Conservation (phyloP, 92 coral and sea anemone genomes). For the Pocillopora meandrina region DNA sequence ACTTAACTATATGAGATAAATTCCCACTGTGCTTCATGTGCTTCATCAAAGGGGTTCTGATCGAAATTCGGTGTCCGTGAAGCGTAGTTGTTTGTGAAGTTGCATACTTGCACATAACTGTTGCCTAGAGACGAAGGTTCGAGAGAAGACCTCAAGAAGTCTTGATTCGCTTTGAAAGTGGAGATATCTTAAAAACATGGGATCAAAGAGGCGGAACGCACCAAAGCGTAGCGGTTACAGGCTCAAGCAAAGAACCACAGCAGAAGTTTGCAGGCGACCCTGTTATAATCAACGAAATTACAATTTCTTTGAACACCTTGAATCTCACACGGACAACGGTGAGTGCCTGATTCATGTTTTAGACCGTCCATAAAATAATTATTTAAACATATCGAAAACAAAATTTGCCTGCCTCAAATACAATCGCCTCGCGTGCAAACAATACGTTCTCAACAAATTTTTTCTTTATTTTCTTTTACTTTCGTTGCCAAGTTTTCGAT, state of each 20-base stretch:
- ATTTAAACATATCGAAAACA: too few species aligned
- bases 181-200: background rate
- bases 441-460: too few species aligned
- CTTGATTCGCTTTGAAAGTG: background rate
- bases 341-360: background rate
- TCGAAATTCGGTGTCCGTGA: background rate
- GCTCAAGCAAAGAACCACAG: background rate
- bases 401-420: too few species aligned
- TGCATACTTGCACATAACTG: background rate
- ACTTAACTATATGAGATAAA: too few species aligned
- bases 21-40: too few species aligned
- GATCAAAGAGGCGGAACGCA: background rate
- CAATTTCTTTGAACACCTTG: background rate
- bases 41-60: background rate
- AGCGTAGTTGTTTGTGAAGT: background rate
- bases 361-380: too few species aligned
- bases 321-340: background rate
- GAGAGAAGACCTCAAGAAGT: background rate
- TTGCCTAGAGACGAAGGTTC: constrained; percentile 1
- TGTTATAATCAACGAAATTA: background rate
- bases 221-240: background rate
- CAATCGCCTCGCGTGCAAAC: too few species aligned
- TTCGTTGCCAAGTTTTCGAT: too few species aligned
- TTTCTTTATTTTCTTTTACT: too few species aligned
- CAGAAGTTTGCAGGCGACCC: background rate